Conservation (phyloP, 2,888 invertebrate species). For the Poecilobothrus nobilitatus region DNA sequence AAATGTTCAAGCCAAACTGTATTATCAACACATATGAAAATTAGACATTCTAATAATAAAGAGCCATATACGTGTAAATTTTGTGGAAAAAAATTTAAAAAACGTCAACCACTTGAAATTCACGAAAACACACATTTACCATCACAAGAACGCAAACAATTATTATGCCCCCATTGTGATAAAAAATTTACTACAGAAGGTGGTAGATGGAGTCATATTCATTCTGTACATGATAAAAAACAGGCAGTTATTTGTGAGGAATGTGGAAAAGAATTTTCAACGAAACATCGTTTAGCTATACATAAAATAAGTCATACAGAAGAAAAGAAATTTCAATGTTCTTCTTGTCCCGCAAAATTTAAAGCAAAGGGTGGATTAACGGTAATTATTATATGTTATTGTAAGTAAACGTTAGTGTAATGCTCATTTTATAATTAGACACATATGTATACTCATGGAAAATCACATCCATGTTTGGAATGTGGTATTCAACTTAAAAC, state of each 20-base stretch:
- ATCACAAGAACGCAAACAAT: constrained; percentile 26
- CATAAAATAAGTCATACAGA: neutral
- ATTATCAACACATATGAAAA: neutral
- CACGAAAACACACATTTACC: constrained; percentile 30
- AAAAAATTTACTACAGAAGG: constrained; percentile 32
- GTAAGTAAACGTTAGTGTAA: neutral
- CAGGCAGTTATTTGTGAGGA: neutral
- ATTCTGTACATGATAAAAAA: constrained; percentile 2
- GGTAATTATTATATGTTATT: neutral
- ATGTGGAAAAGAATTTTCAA: constrained; percentile 9
- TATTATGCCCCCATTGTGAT: constrained; percentile 34
- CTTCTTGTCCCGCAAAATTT: neutral
- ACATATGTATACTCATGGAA: constrained; percentile 44
- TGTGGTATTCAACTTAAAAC: constrained; percentile 44
- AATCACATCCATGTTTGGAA: constrained; percentile 42
- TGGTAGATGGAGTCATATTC: constrained; percentile 7
- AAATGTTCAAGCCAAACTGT: neutral
- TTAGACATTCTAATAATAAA: neutral
- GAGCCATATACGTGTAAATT: neutral
- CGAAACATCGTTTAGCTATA: neutral
- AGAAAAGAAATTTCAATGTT: neutral
- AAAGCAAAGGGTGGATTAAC: neutral
- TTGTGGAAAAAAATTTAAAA: constrained; percentile 8
- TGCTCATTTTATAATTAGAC: constrained; percentile 27
- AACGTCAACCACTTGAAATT: constrained; percentile 19